These are phyloP conservation scores for Pan paniscus DNA, from an alignment of 2,113 vertebrate genomes.

Conservation along the genomic window DNA sequence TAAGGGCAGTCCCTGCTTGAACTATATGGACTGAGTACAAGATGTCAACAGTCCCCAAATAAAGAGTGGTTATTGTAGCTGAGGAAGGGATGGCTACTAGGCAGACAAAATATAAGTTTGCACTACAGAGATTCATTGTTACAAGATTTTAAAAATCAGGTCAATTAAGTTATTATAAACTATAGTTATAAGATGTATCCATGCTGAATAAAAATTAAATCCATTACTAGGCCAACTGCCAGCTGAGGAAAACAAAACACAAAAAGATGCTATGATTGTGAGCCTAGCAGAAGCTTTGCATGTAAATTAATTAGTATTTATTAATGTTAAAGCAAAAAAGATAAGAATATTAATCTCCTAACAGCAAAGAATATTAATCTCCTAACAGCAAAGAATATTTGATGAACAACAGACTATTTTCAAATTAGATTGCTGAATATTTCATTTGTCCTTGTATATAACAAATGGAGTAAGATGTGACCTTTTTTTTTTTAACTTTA, in stretches of 20 bases:
- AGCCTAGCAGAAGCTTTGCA: neutral
- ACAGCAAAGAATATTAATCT: slow-evolving; percentile 42
- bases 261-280: neutral
- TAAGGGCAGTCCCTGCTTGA: neutral
- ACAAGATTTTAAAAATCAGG: slow-evolving; percentile 3
- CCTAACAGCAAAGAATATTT: slow-evolving; percentile 36
- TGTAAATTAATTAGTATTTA: slow-evolving; percentile 42
- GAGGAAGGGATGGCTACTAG: neutral
- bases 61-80: neutral
- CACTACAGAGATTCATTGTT: neutral
- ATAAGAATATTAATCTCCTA: slow-evolving; percentile 44
- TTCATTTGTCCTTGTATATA: slow-evolving; percentile 5
- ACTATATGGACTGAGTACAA: neutral
- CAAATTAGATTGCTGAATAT: neutral
- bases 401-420: slow-evolving; percentile 24
- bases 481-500: neutral
- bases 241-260: neutral
- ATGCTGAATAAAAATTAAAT: slow-evolving; percentile 58
- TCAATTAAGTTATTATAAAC: slow-evolving; percentile 44
- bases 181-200: slow-evolving; percentile 26
- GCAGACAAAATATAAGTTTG: neutral
- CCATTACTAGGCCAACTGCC: neutral
- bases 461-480: neutral
- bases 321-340: slow-evolving; percentile 33
- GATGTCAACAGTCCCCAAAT: neutral